Conservation (phyloP, 1,140 invertebrate species). For the Caerostris extrusa region DNA sequence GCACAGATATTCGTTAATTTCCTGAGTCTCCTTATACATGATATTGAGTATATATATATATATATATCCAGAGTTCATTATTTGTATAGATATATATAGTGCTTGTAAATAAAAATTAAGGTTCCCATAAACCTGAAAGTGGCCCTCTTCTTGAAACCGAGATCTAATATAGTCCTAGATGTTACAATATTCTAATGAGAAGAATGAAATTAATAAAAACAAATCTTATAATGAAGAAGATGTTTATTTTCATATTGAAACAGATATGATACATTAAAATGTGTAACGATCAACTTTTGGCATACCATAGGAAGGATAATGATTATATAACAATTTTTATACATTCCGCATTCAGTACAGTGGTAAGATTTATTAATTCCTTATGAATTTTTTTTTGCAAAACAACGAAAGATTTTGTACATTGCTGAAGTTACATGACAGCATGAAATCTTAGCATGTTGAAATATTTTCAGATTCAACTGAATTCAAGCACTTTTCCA, state of each 20-base stretch:
- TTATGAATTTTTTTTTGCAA: background rate
- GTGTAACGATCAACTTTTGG: slow-evolving; percentile 68
- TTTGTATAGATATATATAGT: background rate
- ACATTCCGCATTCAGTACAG: slow-evolving; percentile 26
- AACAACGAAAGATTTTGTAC: background rate
- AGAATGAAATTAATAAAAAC: background rate
- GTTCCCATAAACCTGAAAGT: background rate
- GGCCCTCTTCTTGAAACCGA: background rate
- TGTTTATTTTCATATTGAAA: slow-evolving; percentile 70
- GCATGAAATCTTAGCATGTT: background rate
- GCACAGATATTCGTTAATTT: too few relatives aligned
- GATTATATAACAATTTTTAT: slow-evolving; percentile 29
- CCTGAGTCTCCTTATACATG: too few relatives aligned
- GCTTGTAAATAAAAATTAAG: too few relatives aligned
- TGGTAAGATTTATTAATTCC: background rate
- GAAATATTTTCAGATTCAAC: background rate
- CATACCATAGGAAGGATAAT: slow-evolving; percentile 69
- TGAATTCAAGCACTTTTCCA: background rate
- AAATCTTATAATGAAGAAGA: slow-evolving; percentile 39
- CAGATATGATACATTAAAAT: slow-evolving; percentile 73
- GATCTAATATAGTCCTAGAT: background rate
- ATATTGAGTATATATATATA: too few relatives aligned
- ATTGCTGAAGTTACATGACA: background rate
- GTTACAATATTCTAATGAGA: background rate
- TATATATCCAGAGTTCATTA: too few relatives aligned